Percentiles rank a stretch among this genome's conserved stretches.
Conservation (phyloP, 2,113 vertebrate genomes). For the Sphaerodactylus townsendi region DNA sequence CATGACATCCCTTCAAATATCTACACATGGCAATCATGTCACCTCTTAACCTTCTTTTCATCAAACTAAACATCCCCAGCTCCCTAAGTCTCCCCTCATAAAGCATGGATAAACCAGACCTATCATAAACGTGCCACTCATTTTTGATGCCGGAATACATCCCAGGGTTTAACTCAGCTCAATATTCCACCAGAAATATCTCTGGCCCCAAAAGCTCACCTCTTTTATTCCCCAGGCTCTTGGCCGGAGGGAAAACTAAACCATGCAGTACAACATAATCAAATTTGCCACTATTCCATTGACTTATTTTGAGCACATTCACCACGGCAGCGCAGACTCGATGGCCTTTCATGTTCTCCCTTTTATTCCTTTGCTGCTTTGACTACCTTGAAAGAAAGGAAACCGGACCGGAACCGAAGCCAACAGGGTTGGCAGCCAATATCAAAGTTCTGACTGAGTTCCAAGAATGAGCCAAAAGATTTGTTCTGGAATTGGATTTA, state of each 20-base stretch:
- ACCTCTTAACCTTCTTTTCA: no score
- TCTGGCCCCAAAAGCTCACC: neutral
- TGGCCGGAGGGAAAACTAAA: neutral
- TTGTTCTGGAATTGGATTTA: neutral
- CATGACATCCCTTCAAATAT: no score
- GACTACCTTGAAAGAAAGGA: neutral
- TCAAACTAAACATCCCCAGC: no score
- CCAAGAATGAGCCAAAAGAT: neutral
- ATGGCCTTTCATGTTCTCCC: neutral
- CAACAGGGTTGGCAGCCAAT: neutral
- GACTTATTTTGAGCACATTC: accelerated
- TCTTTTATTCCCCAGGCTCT: neutral
- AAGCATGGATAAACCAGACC: no score
- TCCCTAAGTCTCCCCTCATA: no score
- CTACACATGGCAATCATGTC: no score
- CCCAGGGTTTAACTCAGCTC: no score
- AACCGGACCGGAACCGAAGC: neutral
- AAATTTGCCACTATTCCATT: neutral
- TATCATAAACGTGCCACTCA: no score
- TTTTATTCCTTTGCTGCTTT: neutral
- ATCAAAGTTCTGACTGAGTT: neutral
- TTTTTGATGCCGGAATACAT: no score
- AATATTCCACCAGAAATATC: no score
- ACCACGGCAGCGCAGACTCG: neutral
- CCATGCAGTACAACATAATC: neutral